Evolutionary conservation across 2,888 invertebrate species (phyloP), one percentile per base, ranked within the genome.

Genomic region (Pristionchus fissidentatus): DNA sequence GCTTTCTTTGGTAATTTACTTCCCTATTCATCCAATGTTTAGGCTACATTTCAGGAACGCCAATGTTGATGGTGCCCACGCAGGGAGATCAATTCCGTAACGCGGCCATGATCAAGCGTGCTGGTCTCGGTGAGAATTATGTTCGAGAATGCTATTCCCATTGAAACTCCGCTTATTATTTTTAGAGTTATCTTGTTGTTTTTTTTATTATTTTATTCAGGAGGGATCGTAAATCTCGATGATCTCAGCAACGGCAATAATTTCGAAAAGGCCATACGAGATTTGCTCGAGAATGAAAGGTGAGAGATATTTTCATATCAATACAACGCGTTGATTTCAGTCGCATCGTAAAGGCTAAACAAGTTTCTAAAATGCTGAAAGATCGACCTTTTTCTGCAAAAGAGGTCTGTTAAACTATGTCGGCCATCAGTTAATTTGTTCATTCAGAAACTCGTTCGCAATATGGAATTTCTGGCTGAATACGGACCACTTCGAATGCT

Each of bases 11-110:
- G 70, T 70, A 41, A n/a, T 3, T 70, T n/a, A n/a, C n/a, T n/a
- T n/a, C n/a, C n/a, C n/a, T n/a, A n/a, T n/a, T 43, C 43, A 0
- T 1, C n/a, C n/a, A 70, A 10, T 43, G n/a, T 1, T 0, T 22
- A 38, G 19, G 19, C 22, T 3, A 32, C 4, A 10, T 15, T 2
- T 43, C 70, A 43, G 70, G 70, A 1, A 32, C 43, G 7, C 70
- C 70, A 4, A 70, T 70, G 70, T 26, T 70, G 7, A 70, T 70
- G 70, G 8, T 70, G 26, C 70, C 70, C 41, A 70, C 70, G 2
- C 70, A 70, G 70, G 70, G 70, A n/a, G 70, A 70, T 26, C 70
- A 70, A 26, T 43, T 26, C 10, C 5, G 70, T n/a, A 70, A 70
- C 13, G 70, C 70, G 0, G 70, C 41, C 10, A 70, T 70, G 70